Evolutionary conservation across 2,113 vertebrate species (phyloP).

Genomic region (Rhagologus leucostigma): DNA sequence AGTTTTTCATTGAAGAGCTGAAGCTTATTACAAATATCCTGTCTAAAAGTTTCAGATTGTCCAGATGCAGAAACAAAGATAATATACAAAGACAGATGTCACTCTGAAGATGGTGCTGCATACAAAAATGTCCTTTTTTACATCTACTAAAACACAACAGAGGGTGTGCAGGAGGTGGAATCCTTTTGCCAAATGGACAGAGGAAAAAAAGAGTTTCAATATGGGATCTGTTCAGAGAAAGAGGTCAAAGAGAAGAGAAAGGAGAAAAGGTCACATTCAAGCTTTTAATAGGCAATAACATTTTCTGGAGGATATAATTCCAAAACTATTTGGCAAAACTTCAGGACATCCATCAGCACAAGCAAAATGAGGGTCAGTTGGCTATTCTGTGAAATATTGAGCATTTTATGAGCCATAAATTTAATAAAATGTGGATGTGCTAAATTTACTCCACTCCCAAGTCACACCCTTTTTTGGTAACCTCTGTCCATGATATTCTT

Average conservation of each 20-base stretch:
- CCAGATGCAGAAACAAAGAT: background rate
- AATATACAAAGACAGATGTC: background rate
- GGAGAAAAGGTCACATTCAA: slow-evolving; percentile 43
- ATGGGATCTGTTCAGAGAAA: slow-evolving; percentile 18
- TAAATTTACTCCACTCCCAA: slow-evolving; percentile 57
- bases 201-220: background rate
- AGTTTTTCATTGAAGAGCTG: background rate
- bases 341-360: slow-evolving; percentile 52
- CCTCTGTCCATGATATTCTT: slow-evolving; percentile 38
- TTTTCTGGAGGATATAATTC: slow-evolving; percentile 58
- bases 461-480: slow-evolving; percentile 71
- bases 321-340: slow-evolving; percentile 65
- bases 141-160: background rate
- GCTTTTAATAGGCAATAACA: slow-evolving; percentile 53
- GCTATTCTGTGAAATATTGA: slow-evolving; percentile 60
- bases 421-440: slow-evolving; percentile 58
- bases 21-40: background rate
- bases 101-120: background rate
- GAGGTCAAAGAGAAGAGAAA: slow-evolving; percentile 30
- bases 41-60: background rate
- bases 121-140: background rate
- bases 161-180: background rate
- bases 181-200: slow-evolving; percentile 9
- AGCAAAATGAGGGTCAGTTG: slow-evolving; percentile 59
- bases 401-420: slow-evolving; percentile 62